Percentiles rank a stretch among this genome's conserved stretches.
These are phyloP conservation scores for Grammomys surdaster DNA, from an alignment of 2,113 vertebrate species.

Conservation along the genomic window DNA sequence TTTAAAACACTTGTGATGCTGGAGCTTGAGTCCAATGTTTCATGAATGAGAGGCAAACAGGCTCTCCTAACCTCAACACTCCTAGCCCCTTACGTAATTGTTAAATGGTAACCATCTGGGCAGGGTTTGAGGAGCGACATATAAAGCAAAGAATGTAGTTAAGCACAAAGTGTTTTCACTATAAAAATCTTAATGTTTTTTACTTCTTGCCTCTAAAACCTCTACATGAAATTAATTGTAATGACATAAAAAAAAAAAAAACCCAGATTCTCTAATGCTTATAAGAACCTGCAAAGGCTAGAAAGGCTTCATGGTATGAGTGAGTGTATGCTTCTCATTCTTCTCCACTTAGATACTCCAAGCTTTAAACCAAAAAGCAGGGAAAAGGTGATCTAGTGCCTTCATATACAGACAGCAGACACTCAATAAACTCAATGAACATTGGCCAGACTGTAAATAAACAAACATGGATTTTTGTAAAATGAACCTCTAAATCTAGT, in stretches of 20 bases:
- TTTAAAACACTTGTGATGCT: neutral
- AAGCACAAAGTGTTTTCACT: conserved; percentile 56
- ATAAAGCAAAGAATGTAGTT: conserved; percentile 61
- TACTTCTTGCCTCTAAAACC: conserved; percentile 37
- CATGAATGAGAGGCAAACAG: neutral
- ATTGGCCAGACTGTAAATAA: conserved; percentile 32
- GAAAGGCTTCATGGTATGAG: neutral
- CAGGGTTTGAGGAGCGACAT: conserved; percentile 50
- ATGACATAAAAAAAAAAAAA: conserved; percentile 2
- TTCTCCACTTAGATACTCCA: conserved; percentile 31
- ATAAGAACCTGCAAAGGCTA: conserved; percentile 58
- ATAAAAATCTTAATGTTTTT: conserved; percentile 55
- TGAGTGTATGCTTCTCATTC: neutral
- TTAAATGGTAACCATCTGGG: conserved; percentile 45
- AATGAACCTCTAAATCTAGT: conserved; percentile 49
- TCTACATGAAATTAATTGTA: conserved; percentile 60
- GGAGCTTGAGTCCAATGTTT: neutral
- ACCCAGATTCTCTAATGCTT: conserved; percentile 57
- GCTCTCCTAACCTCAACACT: neutral
- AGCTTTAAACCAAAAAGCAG: neutral
- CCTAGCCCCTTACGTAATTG: conserved; percentile 40
- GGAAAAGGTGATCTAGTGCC: conserved; percentile 24
- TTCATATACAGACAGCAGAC: neutral
- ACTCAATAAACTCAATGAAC: conserved; percentile 31
- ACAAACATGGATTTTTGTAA: conserved; percentile 32